Base-by-base conservation (phyloP, 2,888 invertebrate species). In the Epiblema foenella region DNA sequence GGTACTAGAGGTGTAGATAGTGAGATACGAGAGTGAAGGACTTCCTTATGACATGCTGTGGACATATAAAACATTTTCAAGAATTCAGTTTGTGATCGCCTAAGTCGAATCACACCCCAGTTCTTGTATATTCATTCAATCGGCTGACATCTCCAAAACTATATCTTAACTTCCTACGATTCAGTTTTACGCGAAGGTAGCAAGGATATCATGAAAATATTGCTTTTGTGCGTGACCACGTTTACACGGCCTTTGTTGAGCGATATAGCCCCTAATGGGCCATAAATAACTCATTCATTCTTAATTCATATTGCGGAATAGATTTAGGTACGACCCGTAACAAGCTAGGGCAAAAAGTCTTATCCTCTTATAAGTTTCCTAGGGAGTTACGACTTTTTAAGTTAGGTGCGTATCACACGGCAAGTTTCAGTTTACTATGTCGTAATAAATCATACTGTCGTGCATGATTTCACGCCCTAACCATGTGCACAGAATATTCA, bases 341-440 rank as follows among this genome's bases (percentile, higher is more conserved):
- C 3, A 7, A 24, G 12, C 54, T 0, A 20, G 9, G 12, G 12
- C 46, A 46, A 46, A 46, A 46, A 46, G 46, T n/a, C 46, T 15
- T 46, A 33, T 46, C 46, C 7, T n/a, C 46, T 46, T 46, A 8
- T 46, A 42, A 4, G 15, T 42, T 4, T 15, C 15, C 15, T 5
- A 42, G 42, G 15, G 15, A 46, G 0, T 46, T n/a, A n/a, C n/a
- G 42, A n/a, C 42, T 46, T n/a, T 46, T 46, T 42, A n/a, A 46
- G 15, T n/a, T 46, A 46, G 46, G 8, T 7, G n/a, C 7, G 15
- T n/a, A 42, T 4, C 15, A n/a, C 12, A 46, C n/a, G 8, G 46
- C 46, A 46, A n/a, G 46, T 46, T 46, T 46, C 46, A n/a, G 46
- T 46, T 46, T 46, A 46, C 46, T n/a, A 46, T 46, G 46, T n/a